A percentile compares a stretch with the other conserved stretches of the same genome.
These are phyloP conservation scores for Onychostoma macrolepis DNA, from an alignment of 2,113 vertebrate species.

Conservation along the genomic window DNA sequence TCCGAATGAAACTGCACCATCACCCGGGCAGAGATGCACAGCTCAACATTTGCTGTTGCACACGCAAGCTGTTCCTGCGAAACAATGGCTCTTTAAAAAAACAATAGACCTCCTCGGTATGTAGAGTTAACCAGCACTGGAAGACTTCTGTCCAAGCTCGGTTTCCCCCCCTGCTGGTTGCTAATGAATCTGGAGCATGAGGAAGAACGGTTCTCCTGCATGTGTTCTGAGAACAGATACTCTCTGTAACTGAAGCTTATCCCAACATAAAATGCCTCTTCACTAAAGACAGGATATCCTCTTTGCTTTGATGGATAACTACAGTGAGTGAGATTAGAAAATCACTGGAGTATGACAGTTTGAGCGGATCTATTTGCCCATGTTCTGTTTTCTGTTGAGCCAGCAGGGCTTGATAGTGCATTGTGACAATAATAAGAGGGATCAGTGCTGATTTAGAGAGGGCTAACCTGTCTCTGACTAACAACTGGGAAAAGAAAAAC, in stretches of 20 bases:
- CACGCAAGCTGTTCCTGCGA: conserved; percentile 50
- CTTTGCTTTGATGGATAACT: conserved; percentile 59
- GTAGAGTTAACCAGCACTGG: conserved; percentile 25
- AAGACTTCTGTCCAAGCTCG: not conserved
- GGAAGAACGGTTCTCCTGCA: conserved; percentile 37
- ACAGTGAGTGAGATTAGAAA: conserved; percentile 30
- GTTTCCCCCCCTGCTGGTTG: conserved; percentile 42
- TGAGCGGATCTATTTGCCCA: conserved; percentile 60
- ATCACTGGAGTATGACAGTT: conserved; percentile 52
- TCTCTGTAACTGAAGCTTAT: conserved; percentile 45
- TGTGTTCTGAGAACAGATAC: conserved; percentile 29
- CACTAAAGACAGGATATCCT: conserved; percentile 63
- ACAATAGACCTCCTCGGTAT: not conserved
- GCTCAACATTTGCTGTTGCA: conserved; percentile 50
- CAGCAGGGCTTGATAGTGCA: conserved; percentile 56
- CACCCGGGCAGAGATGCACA: conserved; percentile 42
- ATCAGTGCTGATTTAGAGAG: conserved; percentile 36
- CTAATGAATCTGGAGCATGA: not conserved
- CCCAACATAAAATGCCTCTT: conserved; percentile 40
- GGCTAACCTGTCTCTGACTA: conserved; percentile 4
- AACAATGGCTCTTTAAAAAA: conserved; percentile 35
- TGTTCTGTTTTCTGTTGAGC: conserved; percentile 62
- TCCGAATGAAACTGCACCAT: conserved; percentile 38
- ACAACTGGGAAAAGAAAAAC: conserved; percentile 4
- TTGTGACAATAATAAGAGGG: conserved; percentile 33